Conservation (phyloP, 30 jellyfish, hydroid and myxozoan species). For the Aurelia aurita complex sp. Pacific region DNA sequence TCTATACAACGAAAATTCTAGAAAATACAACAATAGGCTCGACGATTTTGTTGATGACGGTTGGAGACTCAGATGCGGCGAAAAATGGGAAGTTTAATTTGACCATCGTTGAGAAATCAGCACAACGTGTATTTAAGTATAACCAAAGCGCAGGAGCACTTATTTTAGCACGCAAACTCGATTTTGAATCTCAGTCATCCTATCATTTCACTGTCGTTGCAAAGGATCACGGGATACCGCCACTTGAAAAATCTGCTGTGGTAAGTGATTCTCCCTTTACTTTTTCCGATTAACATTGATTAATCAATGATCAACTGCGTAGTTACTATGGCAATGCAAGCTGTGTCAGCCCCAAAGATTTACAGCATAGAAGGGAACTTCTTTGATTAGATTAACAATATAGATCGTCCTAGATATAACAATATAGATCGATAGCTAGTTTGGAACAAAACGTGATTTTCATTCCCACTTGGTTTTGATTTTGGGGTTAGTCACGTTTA, state of each 20-base stretch:
- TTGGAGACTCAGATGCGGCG: constrained; percentile 66
- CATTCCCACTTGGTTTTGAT: too few relatives aligned
- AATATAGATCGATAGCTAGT: too few relatives aligned
- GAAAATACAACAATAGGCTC: constrained; percentile 59
- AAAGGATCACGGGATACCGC: constrained; percentile 71
- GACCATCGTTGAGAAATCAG: constrained; percentile 37
- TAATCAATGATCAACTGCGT: too few relatives aligned
- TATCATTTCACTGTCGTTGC: constrained; percentile 76
- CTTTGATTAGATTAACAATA: too few relatives aligned
- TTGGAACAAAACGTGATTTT: too few relatives aligned
- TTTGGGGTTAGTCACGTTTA: too few relatives aligned
- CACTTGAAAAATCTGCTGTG: constrained; percentile 71
- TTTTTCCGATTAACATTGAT: too few relatives aligned
- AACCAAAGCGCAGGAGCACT: constrained; percentile 25
- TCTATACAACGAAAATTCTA: constrained; percentile 25
- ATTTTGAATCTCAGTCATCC: constrained; percentile 50
- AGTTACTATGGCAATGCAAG: too few relatives aligned
- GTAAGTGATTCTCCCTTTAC: not conserved
- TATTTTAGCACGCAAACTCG: constrained; percentile 45
- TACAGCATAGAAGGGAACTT: too few relatives aligned
- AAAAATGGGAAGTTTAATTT: constrained; percentile 48
- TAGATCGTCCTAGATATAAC: too few relatives aligned
- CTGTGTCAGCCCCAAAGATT: too few relatives aligned
- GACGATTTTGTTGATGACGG: constrained; percentile 16
- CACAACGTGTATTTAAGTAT: constrained; percentile 31